These are phyloP conservation scores for Hippopotamyrus pictus DNA, from an alignment of 2,797 vertebrate species.

Conservation along the genomic window DNA sequence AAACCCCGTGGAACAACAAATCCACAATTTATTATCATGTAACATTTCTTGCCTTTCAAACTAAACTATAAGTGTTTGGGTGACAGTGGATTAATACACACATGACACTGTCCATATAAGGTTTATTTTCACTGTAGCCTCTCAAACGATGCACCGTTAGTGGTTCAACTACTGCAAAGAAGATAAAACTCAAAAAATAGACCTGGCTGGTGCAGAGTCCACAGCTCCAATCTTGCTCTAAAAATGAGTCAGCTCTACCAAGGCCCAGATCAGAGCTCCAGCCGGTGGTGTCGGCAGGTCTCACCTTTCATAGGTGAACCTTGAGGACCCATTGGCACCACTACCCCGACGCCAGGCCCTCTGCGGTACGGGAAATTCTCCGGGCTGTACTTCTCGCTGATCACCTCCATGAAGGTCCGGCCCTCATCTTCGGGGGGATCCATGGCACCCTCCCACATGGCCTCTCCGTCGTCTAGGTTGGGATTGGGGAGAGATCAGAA, in stretches of 20 bases:
- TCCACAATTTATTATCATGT: background rate
- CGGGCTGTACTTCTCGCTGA: conserved; percentile 93
- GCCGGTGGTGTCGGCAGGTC: background rate
- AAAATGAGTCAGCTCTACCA: background rate
- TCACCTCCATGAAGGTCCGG: conserved; percentile 85
- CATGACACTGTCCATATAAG: background rate
- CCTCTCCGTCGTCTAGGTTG: conserved; percentile 15
- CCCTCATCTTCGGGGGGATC: conserved; percentile 72
- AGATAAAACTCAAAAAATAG: background rate
- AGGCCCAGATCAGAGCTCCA: background rate
- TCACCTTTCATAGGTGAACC: conserved; percentile 92
- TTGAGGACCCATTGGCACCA: conserved; percentile 80
- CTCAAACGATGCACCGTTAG: background rate
- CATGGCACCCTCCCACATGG: conserved; percentile 56
- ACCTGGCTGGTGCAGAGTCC: background rate
- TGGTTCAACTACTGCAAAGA: background rate
- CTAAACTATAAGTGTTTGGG: background rate
- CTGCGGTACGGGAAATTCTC: conserved; percentile 93
- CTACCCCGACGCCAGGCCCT: conserved; percentile 82
- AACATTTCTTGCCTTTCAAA: background rate
- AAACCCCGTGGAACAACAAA: background rate
- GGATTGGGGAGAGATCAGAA: conserved; percentile 4
- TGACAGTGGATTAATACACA: background rate
- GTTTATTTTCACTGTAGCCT: background rate
- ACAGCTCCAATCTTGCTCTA: background rate